Conservation (phyloP, 2,888 invertebrate species). For the Notodromas monacha region DNA sequence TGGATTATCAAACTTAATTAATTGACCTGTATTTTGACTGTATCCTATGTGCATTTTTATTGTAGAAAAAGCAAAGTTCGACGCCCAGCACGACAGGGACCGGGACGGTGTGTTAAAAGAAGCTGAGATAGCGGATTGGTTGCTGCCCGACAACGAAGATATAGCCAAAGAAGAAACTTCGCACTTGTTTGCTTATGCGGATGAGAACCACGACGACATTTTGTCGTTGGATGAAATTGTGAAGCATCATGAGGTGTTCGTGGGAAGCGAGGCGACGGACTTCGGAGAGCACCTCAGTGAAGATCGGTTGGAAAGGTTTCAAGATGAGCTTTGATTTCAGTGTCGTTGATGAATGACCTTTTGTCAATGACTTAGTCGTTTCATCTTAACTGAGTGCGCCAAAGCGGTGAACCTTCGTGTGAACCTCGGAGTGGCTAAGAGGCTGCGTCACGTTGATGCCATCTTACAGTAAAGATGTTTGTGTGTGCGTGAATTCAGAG, state of each 20-base stretch:
- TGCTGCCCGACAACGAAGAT: conserved; percentile 65
- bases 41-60: no score
- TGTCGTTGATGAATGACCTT: no score
- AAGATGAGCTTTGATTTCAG: conserved; percentile 34
- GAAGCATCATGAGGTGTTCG: conserved; percentile 52
- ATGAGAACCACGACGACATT: conserved; percentile 46
- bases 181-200: conserved; percentile 53
- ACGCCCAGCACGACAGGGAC: conserved; percentile 49
- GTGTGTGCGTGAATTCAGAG: no score
- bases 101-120: conserved; percentile 42
- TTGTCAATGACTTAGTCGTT: no score
- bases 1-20: no score
- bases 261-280: conserved; percentile 67
- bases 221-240: conserved; percentile 48
- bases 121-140: conserved; percentile 54
- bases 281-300: conserved; percentile 52
- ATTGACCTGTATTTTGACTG: no score
- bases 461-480: no score
- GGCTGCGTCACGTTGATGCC: no score
- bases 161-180: conserved; percentile 63
- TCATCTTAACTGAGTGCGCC: no score
- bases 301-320: conserved; percentile 31
- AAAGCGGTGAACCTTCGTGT: no score
- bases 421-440: no score
- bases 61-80: conserved; percentile 46